Base-by-base conservation (phyloP, 2,888 invertebrate species). In the Pegoplata infirma region DNA sequence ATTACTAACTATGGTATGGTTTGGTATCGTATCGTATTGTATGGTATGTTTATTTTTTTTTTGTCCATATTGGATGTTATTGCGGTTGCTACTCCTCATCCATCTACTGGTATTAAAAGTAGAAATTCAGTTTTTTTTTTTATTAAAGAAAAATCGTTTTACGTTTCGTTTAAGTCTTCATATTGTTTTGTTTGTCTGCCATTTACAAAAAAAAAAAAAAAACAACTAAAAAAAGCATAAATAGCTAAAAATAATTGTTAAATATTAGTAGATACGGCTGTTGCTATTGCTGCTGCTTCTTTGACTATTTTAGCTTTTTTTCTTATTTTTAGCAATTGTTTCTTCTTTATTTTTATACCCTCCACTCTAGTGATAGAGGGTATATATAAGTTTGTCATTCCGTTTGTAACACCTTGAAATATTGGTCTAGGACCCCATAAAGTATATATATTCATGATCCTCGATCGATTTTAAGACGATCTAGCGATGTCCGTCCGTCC, bases 1-100 rank as follows among this genome's bases (percentile, higher is more conserved):
- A 69, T 75, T 75, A 69, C 63, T 16, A 47, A 61, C 56, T 23
- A 36, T 49, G 19, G 23, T 56, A 55, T 59, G 51, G 51, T 46
- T 75, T 76, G 23, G 49, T 40, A n/a, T n/a, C n/a, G n/a, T n/a
- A n/a, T n/a, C n/a, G n/a, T n/a, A n/a, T n/a, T n/a, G n/a, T n/a
- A n/a, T n/a, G n/a, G n/a, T n/a, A n/a, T 36, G 12, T 40, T 40
- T n/a, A n/a, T 40, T n/a, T 40, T 10, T 5, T 40, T 12, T 40
- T 40, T 12, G n/a, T 40, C 5, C 36, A 12, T 10, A n/a, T 10
- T 12, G n/a, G n/a, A 40, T 40, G 36, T 40, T 40, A 3, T n/a
- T 40, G 4, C 5, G 2, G 36, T 40, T n/a, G 12, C 5, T 40
- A n/a, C 36, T 40, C 8, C 32, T 32, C 32, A 32, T 32, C n/a